These are phyloP conservation scores for Ciconia maguari DNA, from an alignment of 2,113 vertebrate genomes.

Conservation along the genomic window DNA sequence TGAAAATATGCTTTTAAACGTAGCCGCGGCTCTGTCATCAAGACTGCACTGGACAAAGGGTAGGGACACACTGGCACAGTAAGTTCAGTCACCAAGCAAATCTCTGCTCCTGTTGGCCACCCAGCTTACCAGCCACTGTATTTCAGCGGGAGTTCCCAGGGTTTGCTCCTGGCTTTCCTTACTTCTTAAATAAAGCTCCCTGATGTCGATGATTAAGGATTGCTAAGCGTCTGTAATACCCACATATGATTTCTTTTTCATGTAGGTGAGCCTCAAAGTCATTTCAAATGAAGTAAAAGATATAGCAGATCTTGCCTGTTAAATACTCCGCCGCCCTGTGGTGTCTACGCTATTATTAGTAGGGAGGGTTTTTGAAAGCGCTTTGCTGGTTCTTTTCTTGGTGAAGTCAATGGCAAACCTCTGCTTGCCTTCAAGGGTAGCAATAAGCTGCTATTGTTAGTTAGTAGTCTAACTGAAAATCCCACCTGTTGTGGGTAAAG, in stretches of 20 bases:
- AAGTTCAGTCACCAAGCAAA: not conserved
- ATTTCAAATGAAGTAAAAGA: not conserved
- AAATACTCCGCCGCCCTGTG: fast-evolving
- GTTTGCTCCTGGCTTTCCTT: not conserved
- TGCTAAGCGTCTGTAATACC: not conserved
- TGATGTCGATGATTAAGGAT: not conserved
- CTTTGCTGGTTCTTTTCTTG: not conserved
- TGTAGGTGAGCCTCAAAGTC: not conserved
- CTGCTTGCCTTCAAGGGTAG: not conserved
- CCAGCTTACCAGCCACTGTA: not conserved
- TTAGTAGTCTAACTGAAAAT: not conserved
- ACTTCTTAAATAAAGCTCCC: not conserved
- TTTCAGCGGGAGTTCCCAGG: not conserved
- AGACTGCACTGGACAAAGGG: fast-evolving
- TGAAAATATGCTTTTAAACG: not conserved
- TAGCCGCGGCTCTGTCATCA: not conserved
- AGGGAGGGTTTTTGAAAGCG: not conserved
- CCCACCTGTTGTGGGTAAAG: not conserved
- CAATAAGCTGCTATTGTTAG: not conserved
- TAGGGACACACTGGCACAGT: not conserved
- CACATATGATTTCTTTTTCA: not conserved
- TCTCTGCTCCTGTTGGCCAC: not conserved
- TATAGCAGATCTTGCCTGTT: not conserved
- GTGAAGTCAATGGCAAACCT: not conserved
- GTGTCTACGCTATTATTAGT: not conserved